Percentiles rank a stretch among this genome's conserved stretches.
Conservation (phyloP, 2,797 vertebrate genomes). For the Benthosema pterotum region DNA sequence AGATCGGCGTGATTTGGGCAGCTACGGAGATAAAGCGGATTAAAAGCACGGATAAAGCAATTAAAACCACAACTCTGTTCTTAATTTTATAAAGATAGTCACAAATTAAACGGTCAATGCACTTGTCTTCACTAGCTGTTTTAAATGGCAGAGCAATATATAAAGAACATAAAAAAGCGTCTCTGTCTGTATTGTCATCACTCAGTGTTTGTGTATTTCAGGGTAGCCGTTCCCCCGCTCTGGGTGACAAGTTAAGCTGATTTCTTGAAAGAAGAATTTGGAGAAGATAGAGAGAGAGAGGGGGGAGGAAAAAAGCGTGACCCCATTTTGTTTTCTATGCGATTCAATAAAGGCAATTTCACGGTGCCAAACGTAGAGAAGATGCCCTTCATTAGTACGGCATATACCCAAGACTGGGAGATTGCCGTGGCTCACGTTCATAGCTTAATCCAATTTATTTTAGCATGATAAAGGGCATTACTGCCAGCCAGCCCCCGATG, state of each 20-base stretch:
- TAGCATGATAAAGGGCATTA: constrained; percentile 73
- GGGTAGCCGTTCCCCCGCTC: constrained; percentile 2
- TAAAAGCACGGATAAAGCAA: no score
- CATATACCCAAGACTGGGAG: constrained; percentile 23
- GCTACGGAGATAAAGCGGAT: no score
- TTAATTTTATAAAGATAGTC: constrained; percentile 20
- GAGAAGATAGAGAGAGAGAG: constrained; percentile 27
- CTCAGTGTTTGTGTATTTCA: constrained; percentile 19
- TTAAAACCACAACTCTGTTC: no score
- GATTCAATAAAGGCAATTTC: constrained; percentile 77
- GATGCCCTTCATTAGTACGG: constrained; percentile 74
- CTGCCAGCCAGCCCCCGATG: constrained; percentile 36
- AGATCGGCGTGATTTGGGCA: no score
- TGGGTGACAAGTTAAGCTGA: constrained; percentile 41
- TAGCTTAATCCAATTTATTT: constrained; percentile 75
- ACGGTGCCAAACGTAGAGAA: constrained; percentile 66
- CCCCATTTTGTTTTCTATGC: constrained; percentile 67
- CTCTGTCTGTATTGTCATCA: constrained; percentile 6
- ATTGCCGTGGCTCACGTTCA: constrained; percentile 37
- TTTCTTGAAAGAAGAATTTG: constrained; percentile 52
- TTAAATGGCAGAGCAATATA: constrained; percentile 2
- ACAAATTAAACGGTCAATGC: constrained; percentile 24
- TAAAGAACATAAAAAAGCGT: constrained; percentile 7
- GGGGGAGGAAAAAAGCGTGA: constrained; percentile 38
- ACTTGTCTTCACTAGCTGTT: constrained; percentile 19